Percentiles rank a stretch among this genome's conserved stretches.
phyloP scores from a whole-genome alignment of 2,113 vertebrate species.

The Macquaria ambigua region DNA sequence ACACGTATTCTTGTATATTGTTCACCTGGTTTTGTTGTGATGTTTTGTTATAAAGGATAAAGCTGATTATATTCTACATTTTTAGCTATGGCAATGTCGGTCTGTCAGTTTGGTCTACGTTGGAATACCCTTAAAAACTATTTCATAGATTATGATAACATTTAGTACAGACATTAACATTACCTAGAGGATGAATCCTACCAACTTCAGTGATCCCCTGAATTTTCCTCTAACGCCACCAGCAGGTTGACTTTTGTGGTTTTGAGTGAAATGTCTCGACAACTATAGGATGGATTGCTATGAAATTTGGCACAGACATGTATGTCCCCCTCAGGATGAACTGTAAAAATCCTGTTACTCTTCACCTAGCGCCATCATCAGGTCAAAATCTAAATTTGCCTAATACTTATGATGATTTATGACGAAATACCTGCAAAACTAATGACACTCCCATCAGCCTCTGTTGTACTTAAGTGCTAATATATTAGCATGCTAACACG shows the following conservation, averaged over 20 bases:
- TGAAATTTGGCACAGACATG: neutral
- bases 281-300: neutral
- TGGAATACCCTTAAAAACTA: neutral
- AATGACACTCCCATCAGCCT: neutral
- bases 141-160: neutral
- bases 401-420: no score
- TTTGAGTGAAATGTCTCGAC: no score
- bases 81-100: neutral
- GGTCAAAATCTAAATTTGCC: neutral
- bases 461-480: no score
- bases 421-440: neutral
- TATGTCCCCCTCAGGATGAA: neutral
- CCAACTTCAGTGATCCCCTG: neutral
- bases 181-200: neutral
- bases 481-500: neutral
- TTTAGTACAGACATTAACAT: neutral
- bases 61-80: neutral
- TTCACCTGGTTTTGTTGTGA: neutral
- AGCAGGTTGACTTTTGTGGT: no score
- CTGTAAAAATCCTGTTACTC: neutral
- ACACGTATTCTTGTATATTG: neutral
- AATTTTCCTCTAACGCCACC: neutral
- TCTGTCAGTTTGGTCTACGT: neutral
- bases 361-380: neutral
- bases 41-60: neutral